These are phyloP conservation scores for Palaemon carinicauda DNA, from an alignment of 1,140 invertebrate genomes.

Conservation along the genomic window DNA sequence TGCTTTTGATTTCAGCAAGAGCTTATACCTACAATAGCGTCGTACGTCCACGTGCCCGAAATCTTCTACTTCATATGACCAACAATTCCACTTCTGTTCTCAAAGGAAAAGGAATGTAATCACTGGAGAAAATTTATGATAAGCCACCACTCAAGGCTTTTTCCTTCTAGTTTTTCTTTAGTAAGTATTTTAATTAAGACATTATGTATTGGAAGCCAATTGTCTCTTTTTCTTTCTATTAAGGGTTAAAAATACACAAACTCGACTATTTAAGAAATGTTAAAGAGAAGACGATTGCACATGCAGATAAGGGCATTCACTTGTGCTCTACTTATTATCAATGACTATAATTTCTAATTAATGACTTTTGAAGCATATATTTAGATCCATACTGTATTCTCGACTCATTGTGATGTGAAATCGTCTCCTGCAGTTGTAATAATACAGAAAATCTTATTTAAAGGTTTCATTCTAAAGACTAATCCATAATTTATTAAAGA, in stretches of 20 bases:
- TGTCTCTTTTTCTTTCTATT: not conserved
- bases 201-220: constrained; percentile 51
- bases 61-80: constrained; percentile 32
- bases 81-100: constrained; percentile 46
- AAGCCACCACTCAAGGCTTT: not conserved
- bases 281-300: not conserved
- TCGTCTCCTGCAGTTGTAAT: no score
- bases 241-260: not conserved
- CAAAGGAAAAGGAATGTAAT: not conserved
- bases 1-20: not conserved
- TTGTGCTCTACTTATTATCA: no score
- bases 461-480: not conserved
- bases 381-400: no score
- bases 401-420: no score
- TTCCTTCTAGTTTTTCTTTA: not conserved
- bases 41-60: not conserved
- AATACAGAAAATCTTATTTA: no score
- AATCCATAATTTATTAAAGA: not conserved
- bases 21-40: not conserved
- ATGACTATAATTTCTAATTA: no score
- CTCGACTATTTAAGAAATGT: not conserved
- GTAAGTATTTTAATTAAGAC: not conserved
- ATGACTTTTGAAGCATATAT: no score
- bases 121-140: not conserved
- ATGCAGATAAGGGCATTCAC: not conserved